Evolutionary conservation across 2,113 vertebrate species (phyloP), one percentile per base, ranked within the genome.

Genomic region (Brachionichthys hirsutus): DNA sequence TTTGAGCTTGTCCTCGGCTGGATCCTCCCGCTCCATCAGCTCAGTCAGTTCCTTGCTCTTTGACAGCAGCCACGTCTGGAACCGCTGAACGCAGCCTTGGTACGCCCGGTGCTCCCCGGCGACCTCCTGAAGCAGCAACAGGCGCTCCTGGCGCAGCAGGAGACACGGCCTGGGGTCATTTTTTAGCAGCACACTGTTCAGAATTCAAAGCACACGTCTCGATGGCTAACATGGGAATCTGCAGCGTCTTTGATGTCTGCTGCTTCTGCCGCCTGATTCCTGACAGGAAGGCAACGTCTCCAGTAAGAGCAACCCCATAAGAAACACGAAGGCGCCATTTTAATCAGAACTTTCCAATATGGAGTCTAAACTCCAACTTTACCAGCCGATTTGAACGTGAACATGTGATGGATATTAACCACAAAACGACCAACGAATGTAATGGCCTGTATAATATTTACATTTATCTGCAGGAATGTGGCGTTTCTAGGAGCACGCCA

Each of bases 1-100:
- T 17, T 81, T 89, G 44, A 96, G 89, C 22, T 90, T 92, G 50
- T 85, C 72, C 67, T 90, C 86, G 0, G 78, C 43, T 0, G 75
- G 54, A 42, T 85, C 80, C 11, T 86, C 76, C 43, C 15, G 61
- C 55, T 89, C 85, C 77, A 86, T 51, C 71, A 92, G 94, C 63
- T 75, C 15, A 6, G 88, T 92, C 13, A 95, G 82, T 76, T 90
- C 93, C 70, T 93, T 91, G 15, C 86, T 91, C 71, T 92, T 89
- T 0, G 73, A 77, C 17, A 87, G 80, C 77, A 98, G 89, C 95
- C 95, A 98, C 1, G 59, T 81, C 57, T 92, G 92, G 85, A 98
- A 96, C 72, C 85, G 84, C 2, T 90, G 84, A 67, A 92, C 51
- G 0, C 55, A 67, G 8, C 67, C 3, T 30, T 87, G 89, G 86